Conservation (phyloP, 2,888 invertebrate genomes). For the Lasioglossum marginatum region DNA sequence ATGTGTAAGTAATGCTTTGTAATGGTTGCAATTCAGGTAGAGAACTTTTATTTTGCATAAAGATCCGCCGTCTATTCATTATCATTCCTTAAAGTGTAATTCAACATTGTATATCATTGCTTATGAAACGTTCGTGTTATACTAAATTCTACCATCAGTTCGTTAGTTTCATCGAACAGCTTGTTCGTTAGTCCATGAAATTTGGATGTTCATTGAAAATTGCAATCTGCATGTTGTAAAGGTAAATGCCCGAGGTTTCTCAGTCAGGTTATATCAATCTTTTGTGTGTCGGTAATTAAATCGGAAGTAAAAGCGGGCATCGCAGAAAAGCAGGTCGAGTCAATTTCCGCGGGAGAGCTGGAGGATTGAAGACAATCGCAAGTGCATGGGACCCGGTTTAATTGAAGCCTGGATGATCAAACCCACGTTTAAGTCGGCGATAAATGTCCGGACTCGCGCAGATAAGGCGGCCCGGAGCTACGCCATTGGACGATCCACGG, state of each 20-base stretch:
- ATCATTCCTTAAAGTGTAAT: background rate
- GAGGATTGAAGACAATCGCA: slow-evolving; percentile 14
- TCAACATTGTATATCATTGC: background rate
- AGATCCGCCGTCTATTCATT: too few species aligned
- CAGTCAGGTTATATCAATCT: background rate
- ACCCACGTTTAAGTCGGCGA: slow-evolving; percentile 15
- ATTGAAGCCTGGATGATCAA: slow-evolving; percentile 15
- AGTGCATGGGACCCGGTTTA: background rate
- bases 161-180: too few species aligned
- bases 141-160: background rate
- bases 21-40: background rate
- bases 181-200: background rate
- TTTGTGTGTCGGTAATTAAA: slow-evolving; percentile 18
- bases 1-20: background rate
- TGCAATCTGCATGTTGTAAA: background rate
- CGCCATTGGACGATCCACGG: slow-evolving; percentile 2
- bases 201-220: background rate
- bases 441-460: background rate
- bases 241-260: background rate
- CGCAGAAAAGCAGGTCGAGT: slow-evolving; percentile 4
- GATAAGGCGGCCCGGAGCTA: slow-evolving; percentile 9
- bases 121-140: background rate
- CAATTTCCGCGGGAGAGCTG: background rate
- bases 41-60: too few species aligned
- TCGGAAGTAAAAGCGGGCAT: slow-evolving; percentile 23